phyloP scores from a whole-genome alignment of 2,888 invertebrate species.

The Perizoma affinitatum region DNA sequence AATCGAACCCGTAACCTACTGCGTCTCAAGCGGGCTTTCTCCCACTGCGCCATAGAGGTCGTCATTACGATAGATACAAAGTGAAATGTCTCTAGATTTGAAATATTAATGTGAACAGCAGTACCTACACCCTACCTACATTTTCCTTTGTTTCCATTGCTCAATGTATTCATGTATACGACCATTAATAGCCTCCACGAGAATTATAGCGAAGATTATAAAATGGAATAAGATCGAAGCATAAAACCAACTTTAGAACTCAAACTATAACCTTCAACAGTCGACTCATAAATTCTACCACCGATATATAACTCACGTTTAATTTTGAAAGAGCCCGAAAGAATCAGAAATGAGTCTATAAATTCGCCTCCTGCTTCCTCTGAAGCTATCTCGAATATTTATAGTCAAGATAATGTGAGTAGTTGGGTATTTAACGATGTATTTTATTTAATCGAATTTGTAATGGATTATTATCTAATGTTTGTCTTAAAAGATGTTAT shows the following conservation, averaged over 20 bases:
- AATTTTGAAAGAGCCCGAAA: slow-evolving; percentile 50
- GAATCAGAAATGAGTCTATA: slow-evolving; percentile 59
- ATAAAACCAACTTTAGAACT: background rate
- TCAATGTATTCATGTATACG: too few relatives aligned
- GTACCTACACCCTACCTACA: too few relatives aligned
- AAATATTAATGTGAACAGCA: too few relatives aligned
- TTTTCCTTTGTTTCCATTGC: too few relatives aligned
- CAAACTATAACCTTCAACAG: slow-evolving; percentile 27
- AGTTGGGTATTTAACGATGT: slow-evolving; percentile 52
- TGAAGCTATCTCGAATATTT: slow-evolving; percentile 59
- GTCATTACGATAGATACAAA: too few relatives aligned
- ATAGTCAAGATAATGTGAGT: slow-evolving; percentile 55
- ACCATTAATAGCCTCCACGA: too few relatives aligned
- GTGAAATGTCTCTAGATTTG: too few relatives aligned
- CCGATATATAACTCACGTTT: slow-evolving; percentile 46
- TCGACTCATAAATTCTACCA: slow-evolving; percentile 29
- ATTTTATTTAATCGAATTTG: slow-evolving; percentile 39
- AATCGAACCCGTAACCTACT: too few relatives aligned
- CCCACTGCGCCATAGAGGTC: too few relatives aligned
- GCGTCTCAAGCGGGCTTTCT: too few relatives aligned
- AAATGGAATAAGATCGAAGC: background rate
- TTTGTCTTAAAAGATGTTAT: background rate
- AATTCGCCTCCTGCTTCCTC: slow-evolving; percentile 51
- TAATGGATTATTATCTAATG: slow-evolving; percentile 15
- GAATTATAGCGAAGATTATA: too few relatives aligned